Evolutionary conservation across 2,113 vertebrate genomes (phyloP).

Genomic region (Lichenostomus cassidix): DNA sequence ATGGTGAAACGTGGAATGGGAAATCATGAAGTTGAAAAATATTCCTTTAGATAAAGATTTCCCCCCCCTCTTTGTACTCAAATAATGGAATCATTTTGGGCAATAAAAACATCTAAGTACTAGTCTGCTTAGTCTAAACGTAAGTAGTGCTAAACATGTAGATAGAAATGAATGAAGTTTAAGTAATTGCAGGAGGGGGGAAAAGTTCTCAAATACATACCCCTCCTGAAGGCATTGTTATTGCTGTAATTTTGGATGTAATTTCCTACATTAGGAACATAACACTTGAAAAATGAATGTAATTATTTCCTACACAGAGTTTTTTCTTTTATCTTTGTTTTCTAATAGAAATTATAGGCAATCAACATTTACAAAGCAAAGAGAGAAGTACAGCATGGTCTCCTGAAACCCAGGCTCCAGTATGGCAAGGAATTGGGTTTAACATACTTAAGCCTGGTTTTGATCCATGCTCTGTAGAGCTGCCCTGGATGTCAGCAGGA

Average conservation of each 20-base stretch:
- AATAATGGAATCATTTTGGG: neutral
- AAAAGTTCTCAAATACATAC: neutral
- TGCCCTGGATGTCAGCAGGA: neutral
- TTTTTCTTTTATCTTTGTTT: neutral
- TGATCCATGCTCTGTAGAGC: neutral
- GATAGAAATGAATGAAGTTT: neutral
- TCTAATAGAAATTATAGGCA: neutral
- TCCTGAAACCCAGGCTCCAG: neutral
- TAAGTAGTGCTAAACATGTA: neutral
- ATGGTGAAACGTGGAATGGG: neutral
- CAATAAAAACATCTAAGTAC: neutral
- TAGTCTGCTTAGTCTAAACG: neutral
- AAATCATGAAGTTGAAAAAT: neutral
- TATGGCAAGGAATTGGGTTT: neutral
- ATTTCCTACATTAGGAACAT: neutral
- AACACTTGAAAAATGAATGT: neutral
- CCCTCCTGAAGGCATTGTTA: neutral
- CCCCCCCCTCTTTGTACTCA: neutral
- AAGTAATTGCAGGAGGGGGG: neutral
- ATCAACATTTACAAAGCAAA: neutral
- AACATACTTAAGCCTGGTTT: neutral
- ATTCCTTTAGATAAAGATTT: neutral
- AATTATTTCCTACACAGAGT: neutral
- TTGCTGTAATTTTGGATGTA: neutral
- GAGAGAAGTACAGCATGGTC: neutral